Evolutionary conservation across 1,140 invertebrate genomes (phyloP), one percentile per base, ranked within the genome.

Genomic region (Micrasema minimum): DNA sequence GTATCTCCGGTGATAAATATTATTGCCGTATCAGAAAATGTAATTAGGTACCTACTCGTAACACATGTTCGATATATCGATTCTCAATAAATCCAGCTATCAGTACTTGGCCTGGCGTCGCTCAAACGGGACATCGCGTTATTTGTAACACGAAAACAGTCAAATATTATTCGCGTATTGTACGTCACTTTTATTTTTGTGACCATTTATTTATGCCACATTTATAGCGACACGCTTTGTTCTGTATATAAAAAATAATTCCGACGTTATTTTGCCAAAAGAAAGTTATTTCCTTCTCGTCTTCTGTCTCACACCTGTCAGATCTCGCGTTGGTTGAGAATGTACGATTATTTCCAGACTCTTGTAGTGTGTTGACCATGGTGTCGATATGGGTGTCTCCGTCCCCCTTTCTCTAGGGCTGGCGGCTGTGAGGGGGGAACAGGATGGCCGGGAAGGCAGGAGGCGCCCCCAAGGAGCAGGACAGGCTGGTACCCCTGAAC

Each of bases 401-500:
- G 26, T 31, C 26, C 7, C 26, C 7, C 26, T 31, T 7, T 31
- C n/a, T 22, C 18, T 23, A 12, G 6, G 50, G 22, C 0, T 9
- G 23, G 22, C 12, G 10, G 50, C 26, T 35, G n/a, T 35, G 26
- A 37, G 23, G 23, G 26, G 26, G 46, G 16, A 48, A 1, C 20
- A 55, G n/a, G 23, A 55, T 55, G 55, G 14, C 37, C 35, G 18
- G 37, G 16, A 59, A 41, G 37, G 35, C 35, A 2, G 48, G 20
- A 22, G 22, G 14, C 16, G n/a, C 35, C 31, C 43, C 68, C 14
- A 26, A 76, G 69, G 80, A 82, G 76, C 74, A 74, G 48, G 76
- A 78, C 37, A 79, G 80, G 11, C 78, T 84, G 14, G 78, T 83
- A 48, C 70, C 83, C 31, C 68, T 81, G 3, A 76, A 78, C 69